phyloP scores from a whole-genome alignment of 2,113 vertebrate genomes.

The Psittacula cyanocephala region DNA sequence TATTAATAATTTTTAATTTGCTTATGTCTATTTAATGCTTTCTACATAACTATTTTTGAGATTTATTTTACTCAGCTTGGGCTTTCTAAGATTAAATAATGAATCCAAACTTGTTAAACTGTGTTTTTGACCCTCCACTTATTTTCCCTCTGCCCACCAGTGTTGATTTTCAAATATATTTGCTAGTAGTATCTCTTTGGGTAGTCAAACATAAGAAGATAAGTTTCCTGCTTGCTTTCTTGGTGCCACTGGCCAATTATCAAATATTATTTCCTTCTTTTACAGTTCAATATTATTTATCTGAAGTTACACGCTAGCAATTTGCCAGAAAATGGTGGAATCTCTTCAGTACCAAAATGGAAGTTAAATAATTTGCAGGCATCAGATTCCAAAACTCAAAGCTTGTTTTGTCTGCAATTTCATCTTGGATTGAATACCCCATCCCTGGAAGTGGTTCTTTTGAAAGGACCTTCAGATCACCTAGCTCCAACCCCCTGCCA shows the following conservation, averaged over 20 bases:
- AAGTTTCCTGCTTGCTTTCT: background rate
- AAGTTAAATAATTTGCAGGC: background rate
- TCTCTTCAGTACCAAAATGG: background rate
- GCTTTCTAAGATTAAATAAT: background rate
- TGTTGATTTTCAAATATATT: background rate
- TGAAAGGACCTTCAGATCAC: background rate
- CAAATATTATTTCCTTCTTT: background rate
- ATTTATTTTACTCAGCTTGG: background rate
- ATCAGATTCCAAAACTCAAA: background rate
- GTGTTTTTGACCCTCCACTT: rapidly evolving
- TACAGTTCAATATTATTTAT: background rate
- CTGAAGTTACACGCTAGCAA: background rate
- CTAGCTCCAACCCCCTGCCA: background rate
- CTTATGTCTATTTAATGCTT: background rate
- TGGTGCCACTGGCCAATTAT: background rate
- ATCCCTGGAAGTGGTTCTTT: background rate
- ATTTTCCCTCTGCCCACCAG: background rate
- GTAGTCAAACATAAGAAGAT: background rate
- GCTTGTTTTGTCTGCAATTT: background rate
- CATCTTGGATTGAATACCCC: background rate
- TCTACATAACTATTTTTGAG: background rate
- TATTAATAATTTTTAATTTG: background rate
- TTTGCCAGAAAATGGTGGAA: background rate
- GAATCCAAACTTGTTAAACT: background rate
- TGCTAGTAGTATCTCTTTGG: background rate